phyloP scores from a whole-genome alignment of 2,797 vertebrate species.

The Chaunax sp. region DNA sequence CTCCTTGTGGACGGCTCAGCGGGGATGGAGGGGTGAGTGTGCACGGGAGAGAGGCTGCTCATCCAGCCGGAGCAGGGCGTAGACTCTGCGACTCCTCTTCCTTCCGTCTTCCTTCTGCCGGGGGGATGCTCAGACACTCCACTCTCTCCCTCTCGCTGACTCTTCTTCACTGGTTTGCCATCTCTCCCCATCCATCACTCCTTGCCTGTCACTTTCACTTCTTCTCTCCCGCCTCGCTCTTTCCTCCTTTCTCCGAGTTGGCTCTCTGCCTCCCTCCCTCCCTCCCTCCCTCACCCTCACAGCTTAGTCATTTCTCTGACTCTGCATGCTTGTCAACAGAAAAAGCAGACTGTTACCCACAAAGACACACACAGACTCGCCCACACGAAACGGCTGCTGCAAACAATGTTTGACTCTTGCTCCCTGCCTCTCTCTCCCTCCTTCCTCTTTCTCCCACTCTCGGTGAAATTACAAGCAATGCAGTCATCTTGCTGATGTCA shows the following conservation, averaged over 20 bases:
- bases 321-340: conserved; percentile 64
- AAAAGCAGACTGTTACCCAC: conserved; percentile 47
- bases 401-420: conserved; percentile 54
- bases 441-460: conserved; percentile 33
- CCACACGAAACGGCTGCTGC: conserved; percentile 25
- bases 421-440: conserved; percentile 29
- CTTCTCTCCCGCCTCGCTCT: conserved; percentile 14
- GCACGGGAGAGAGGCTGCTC: conserved; percentile 62
- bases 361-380: conserved; percentile 38
- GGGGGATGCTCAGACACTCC: conserved; percentile 49
- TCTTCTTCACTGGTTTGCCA: conserved; percentile 26
- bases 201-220: conserved; percentile 40
- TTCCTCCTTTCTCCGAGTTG: conserved; percentile 26
- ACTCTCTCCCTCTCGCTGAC: conserved; percentile 27
- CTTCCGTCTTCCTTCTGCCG: conserved; percentile 39
- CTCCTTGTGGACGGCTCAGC: conserved; percentile 37
- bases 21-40: conserved; percentile 52
- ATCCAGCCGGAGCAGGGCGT: conserved; percentile 75
- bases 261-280: conserved; percentile 12
- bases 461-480: conserved; percentile 43
- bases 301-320: conserved; percentile 73
- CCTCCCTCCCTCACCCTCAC: conserved; percentile 27
- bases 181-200: conserved; percentile 46
- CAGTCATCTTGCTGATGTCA: conserved; percentile 67
- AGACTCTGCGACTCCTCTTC: conserved; percentile 61